Evolutionary conservation across 2,113 vertebrate genomes (phyloP), one percentile per base, ranked within the genome.

Genomic region (Fulmarus glacialis): DNA sequence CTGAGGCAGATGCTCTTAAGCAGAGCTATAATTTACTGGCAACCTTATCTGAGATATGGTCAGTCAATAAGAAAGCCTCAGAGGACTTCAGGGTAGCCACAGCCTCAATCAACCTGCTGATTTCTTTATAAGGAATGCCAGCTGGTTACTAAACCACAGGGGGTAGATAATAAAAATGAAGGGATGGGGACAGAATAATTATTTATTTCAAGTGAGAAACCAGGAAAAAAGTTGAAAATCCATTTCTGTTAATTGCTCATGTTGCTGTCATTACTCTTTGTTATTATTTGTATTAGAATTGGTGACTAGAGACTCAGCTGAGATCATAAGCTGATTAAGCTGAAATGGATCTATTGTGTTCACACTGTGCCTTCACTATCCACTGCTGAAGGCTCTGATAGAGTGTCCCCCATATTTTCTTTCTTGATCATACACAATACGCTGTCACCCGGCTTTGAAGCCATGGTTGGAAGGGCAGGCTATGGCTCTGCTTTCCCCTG

Each of bases 1-100:
- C 85, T 70, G 67, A 94, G 86, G 70, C 91, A 95, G 91, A 95
- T 96, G 95, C 95, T 96, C 75, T 91, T 87, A 95, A 92, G 96
- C 71, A 93, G 90, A 95, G 86, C 88, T 95, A 88, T 97, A 92
- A 97, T 96, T 95, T 93, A 96, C 96, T 64, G 64, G 82, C 90
- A 96, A 71, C 53, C 88, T 96, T 93, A 93, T 59, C 88, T 94
- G 89, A 92, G 95, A 90, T 91, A 77, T 63, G 86, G 91, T 78
- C 93, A 91, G 91, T 97, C 93, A 96, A 84, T 93, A 96, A 63
- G 79, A 80, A 87, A 97, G 70, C 83, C 90, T 95, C 94, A 62
- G 75, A 96, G 86, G 94, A 75, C 85, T 63, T 68, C 75, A 89
- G 87, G 67, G 71, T 86, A 94, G 88, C 94, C 94, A 90, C 93